Conservation (phyloP, 1,140 invertebrate genomes). For the Tetramorium alpestre region DNA sequence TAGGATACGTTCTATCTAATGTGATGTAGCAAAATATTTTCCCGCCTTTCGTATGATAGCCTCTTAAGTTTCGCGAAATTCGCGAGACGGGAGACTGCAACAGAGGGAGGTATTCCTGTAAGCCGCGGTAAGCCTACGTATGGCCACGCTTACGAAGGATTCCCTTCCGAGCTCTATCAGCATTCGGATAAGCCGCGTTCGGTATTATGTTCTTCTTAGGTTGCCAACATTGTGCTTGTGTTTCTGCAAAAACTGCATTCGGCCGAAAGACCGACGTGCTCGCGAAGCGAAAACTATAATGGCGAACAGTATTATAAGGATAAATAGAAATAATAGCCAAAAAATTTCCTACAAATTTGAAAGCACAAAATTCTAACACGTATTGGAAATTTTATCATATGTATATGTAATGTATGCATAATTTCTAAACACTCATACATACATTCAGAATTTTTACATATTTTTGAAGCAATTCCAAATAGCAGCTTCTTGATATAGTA, state of each 20-base stretch:
- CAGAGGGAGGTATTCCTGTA: constrained; percentile 49
- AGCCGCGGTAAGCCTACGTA: constrained; percentile 79
- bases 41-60: constrained; percentile 63
- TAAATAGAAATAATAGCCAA: not conserved
- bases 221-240: constrained; percentile 76
- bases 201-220: constrained; percentile 78
- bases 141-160: constrained; percentile 77
- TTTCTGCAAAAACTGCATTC: constrained; percentile 74
- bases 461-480: not conserved
- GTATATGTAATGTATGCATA: too few species aligned
- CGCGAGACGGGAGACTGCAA: constrained; percentile 48
- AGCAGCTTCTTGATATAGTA: not conserved
- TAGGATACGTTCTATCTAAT: not conserved
- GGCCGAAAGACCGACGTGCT: constrained; percentile 38
- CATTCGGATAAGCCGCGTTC: constrained; percentile 80
- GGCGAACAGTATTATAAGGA: not conserved
- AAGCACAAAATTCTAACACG: not conserved
- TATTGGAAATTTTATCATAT: not conserved
- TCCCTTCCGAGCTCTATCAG: constrained; percentile 77
- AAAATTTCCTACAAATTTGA: not conserved
- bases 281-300: not conserved
- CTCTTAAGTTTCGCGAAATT: constrained; percentile 68
- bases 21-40: constrained; percentile 70
- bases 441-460: not conserved
- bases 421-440: not conserved